phyloP scores from a whole-genome alignment of 2,797 vertebrate species.

The Syngnathus rostellatus region DNA sequence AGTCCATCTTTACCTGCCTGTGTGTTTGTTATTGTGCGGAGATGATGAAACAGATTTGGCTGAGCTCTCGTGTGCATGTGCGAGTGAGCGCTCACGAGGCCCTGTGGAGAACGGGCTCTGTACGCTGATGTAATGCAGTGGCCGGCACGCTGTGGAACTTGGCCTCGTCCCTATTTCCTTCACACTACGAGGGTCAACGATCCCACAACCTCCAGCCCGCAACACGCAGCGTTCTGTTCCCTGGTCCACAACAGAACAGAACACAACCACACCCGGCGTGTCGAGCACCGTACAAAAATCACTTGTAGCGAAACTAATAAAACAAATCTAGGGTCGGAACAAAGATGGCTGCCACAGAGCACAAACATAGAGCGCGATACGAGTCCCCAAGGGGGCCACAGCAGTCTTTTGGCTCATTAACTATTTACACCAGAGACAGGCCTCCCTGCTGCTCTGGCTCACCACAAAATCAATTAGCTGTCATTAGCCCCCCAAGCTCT shows the following conservation, averaged over 20 bases:
- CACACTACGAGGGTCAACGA: constrained; percentile 61
- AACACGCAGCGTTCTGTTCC: constrained; percentile 59
- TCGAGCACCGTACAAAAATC: constrained; percentile 28
- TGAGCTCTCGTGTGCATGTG: constrained; percentile 16
- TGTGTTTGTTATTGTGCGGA: constrained; percentile 15
- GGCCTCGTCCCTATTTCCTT: constrained; percentile 64
- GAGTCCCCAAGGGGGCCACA: constrained; percentile 77
- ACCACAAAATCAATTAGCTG: constrained; percentile 96
- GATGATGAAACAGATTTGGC: constrained; percentile 35
- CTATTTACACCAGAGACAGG: constrained; percentile 93
- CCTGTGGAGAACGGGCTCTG: constrained; percentile 45
- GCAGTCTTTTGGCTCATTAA: constrained; percentile 96
- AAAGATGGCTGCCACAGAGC: constrained; percentile 52
- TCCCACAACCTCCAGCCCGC: constrained; percentile 62
- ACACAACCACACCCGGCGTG: constrained; percentile 61
- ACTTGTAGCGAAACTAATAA: constrained; percentile 50
- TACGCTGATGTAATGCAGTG: constrained; percentile 63
- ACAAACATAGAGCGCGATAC: constrained; percentile 61
- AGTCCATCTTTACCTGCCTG: not conserved
- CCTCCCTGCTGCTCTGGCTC: constrained; percentile 79
- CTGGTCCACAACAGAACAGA: constrained; percentile 60
- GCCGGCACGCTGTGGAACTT: constrained; percentile 63
- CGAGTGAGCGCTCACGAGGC: constrained; percentile 33
- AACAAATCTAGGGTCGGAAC: constrained; percentile 34
- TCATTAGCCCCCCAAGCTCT: constrained; percentile 80